Base-by-base conservation (phyloP, 2,797 vertebrate species). In the Pristis pectinata region DNA sequence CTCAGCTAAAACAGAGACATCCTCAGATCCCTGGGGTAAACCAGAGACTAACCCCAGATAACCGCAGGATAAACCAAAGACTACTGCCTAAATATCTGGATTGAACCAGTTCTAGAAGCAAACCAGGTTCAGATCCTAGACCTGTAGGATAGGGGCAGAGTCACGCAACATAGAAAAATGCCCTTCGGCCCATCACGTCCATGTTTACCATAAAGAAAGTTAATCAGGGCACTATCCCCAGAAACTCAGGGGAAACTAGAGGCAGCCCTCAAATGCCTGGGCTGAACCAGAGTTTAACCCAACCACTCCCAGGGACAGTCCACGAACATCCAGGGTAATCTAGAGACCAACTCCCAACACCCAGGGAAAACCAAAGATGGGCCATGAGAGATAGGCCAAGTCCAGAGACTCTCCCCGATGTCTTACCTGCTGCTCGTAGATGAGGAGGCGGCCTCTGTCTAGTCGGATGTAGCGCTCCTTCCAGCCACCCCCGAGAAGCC, bases 361-460 rank as follows among this genome's bases (percentile, higher is more conserved):
- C 27, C 7, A 34, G 74, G 74, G 8, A n/a, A 70, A 15, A 70
- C 22, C 22, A 70, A 70, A 74, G 2, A 74, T 27, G 5, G 27
- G 22, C 70, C 70, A 74, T 5, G 22, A 24, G 22, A 74, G 70
- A 74, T 22, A 22, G 27, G 70, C 15, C 3, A 24, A 74, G 27
- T 74, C 7, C 27, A 2, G 7, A 34, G n/a, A 3, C 49, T 0
- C 27, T 9, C 82, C 44, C 27, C 34, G 11, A 10, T 1, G 10
- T 34, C 44, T 27, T 59, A 89, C 85, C 85, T 89, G 85, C 6
- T 61, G 85, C 34, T 61, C 30, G 85, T 19, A 89, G 85, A 89
- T 89, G 56, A 89, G 85, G 85, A 89, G 85, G 30, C 85, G 85
- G 85, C 85, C 85, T n/a, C 37, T 89, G 30, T 61, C 56, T 8